These are phyloP conservation scores for Andrena chrysosceles DNA, from an alignment of 2,888 invertebrate species.

Conservation along the genomic window DNA sequence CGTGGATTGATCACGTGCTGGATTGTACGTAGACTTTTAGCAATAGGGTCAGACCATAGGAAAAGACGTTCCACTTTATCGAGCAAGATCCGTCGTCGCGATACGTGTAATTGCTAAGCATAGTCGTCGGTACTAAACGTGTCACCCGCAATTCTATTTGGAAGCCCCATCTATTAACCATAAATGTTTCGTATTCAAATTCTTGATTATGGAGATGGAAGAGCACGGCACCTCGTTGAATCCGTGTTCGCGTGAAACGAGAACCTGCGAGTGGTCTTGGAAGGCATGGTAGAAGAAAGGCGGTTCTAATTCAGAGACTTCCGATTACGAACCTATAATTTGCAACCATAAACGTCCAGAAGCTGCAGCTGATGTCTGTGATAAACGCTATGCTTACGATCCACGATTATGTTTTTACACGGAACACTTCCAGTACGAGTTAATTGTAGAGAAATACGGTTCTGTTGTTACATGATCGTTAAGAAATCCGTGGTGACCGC, in stretches of 20 bases:
- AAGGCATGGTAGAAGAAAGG: neutral
- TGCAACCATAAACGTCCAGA: constrained; percentile 64
- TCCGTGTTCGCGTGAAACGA: neutral
- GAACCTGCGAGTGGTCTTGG: constrained; percentile 34
- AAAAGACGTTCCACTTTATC: constrained; percentile 5
- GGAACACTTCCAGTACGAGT: constrained; percentile 47
- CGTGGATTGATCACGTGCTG: neutral
- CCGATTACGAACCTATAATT: constrained; percentile 41
- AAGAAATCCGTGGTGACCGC: neutral
- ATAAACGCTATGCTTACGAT: constrained; percentile 66
- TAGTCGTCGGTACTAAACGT: constrained; percentile 2
- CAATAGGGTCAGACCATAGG: constrained; percentile 12
- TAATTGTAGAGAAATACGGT: constrained; percentile 10
- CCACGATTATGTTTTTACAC: constrained; percentile 59
- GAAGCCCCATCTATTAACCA: neutral
- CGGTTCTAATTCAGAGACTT: constrained; percentile 19
- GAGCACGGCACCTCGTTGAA: neutral
- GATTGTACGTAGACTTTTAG: constrained; percentile 30
- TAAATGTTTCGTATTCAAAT: constrained; percentile 22
- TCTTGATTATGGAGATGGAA: neutral
- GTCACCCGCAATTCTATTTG: neutral
- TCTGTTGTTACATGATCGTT: constrained; percentile 22
- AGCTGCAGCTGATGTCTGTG: constrained; percentile 68
- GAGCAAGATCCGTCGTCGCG: neutral
- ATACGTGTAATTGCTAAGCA: neutral